Base-by-base conservation (phyloP, 2,113 vertebrate species). In the Forbesichthys agassizii region DNA sequence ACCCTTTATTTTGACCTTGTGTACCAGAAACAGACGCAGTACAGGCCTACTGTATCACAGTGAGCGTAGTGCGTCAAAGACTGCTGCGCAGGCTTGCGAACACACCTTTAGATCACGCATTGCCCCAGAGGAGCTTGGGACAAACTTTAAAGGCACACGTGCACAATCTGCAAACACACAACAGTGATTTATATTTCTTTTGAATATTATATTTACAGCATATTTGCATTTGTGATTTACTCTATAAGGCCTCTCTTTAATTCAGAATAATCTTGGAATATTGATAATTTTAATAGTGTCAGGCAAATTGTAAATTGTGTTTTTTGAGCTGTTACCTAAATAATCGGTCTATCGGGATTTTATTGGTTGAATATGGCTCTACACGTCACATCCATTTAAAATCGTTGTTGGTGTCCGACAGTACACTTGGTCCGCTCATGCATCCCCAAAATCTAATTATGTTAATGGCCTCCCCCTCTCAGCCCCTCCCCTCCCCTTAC, bases 251-350 rank as follows among this genome's bases (percentile, higher is more conserved):
- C 65, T 69, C 56, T 55, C 58, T 80, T 83, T 74, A 64, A 77
- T 79, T 79, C 77, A 49, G 57, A 61, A 72, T 79, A 74, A 78
- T 85, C 82, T 85, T 88, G 20, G 55, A 81, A 90, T 88, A 89
- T 89, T 87, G 77, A 89, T 84, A 55, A 33, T 27, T 27, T 27
- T 2, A 27, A 27, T 1, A 27, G 27, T 27, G 2, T 27, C 27
- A 2, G 27, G 27, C 27, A 27, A 20, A 20, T 3, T 27, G 27
- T 27, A 27, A 27, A 27, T 27, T 27, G 27, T 27, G 27, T 27
- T 27, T 27, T 27, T 27, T 27, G 27, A 27, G 27, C 27, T 27
- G 27, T 27, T 3, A 27, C 27, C 27, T 27, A 27, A 27, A 27
- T 27, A 27, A 27, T 27, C 27, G 27, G 27, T 20, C 20, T 20